Conservation (phyloP, 2,797 vertebrate genomes). For the Chaetodon trifasciatus region DNA sequence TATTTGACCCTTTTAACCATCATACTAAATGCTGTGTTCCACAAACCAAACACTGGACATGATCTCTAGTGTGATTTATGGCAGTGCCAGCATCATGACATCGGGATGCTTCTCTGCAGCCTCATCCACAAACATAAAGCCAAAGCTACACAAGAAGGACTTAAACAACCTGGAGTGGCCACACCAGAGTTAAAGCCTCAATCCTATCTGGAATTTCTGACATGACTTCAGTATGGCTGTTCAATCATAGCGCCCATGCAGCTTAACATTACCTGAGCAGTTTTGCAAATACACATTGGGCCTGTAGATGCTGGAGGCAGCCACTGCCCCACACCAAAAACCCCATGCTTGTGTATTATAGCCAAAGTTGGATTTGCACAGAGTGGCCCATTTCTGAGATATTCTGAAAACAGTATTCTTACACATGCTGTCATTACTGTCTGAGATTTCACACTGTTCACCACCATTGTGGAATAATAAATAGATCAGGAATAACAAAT, state of each 20-base stretch:
- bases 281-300: not conserved
- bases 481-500: not conserved
- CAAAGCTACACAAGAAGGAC: not conserved
- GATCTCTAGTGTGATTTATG: slow-evolving; percentile 15
- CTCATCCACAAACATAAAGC: not conserved
- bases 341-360: not conserved
- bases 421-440: not conserved
- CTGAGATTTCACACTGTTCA: not conserved
- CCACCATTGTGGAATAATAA: not conserved
- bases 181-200: not conserved
- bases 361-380: not conserved
- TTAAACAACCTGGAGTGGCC: not conserved
- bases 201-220: not conserved
- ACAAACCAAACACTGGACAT: not conserved
- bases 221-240: not conserved
- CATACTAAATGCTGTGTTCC: slow-evolving; percentile 6
- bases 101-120: not conserved
- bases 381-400: not conserved
- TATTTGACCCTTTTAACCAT: not conserved
- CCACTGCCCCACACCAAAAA: not conserved
- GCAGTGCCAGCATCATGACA: not conserved
- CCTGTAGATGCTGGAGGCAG: not conserved
- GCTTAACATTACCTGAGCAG: slow-evolving; percentile 7
- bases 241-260: not conserved
- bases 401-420: not conserved